Conservation (phyloP, 2,797 vertebrate species). For the Paedocypris micromegethes region DNA sequence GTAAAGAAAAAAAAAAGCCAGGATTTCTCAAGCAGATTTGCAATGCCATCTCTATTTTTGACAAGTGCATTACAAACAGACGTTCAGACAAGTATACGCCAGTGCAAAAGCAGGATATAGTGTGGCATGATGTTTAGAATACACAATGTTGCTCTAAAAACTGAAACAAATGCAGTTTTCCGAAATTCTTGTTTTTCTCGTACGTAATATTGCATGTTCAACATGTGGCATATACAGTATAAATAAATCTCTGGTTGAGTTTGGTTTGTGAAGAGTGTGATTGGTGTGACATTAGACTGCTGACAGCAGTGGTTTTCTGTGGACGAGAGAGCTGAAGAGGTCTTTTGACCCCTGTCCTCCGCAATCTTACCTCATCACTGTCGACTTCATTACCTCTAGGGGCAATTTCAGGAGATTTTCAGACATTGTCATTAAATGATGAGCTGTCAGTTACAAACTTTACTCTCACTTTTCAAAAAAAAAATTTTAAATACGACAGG, state of each 20-base stretch:
- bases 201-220: slow-evolving; percentile 45
- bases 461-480: slow-evolving; percentile 41
- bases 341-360: slow-evolving; percentile 69
- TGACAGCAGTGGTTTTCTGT: slow-evolving; percentile 70
- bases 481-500: not conserved
- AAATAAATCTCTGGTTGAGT: slow-evolving; percentile 60
- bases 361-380: slow-evolving; percentile 73
- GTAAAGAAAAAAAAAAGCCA: too few relatives aligned
- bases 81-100: too few relatives aligned
- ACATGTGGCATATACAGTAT: slow-evolving; percentile 27
- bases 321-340: slow-evolving; percentile 72
- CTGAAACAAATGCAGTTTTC: too few relatives aligned
- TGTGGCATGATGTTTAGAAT: too few relatives aligned
- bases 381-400: slow-evolving; percentile 75
- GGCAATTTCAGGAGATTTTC: slow-evolving; percentile 65
- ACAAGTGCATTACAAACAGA: too few relatives aligned
- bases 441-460: slow-evolving; percentile 48
- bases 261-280: slow-evolving; percentile 59
- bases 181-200: not conserved
- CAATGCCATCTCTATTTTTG: too few relatives aligned
- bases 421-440: slow-evolving; percentile 40
- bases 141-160: too few relatives aligned
- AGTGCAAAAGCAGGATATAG: too few relatives aligned
- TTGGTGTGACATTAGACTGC: slow-evolving; percentile 72
- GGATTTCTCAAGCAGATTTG: too few relatives aligned